Evolutionary conservation across 1,140 invertebrate genomes (phyloP).

Genomic region (Ips typographus): DNA sequence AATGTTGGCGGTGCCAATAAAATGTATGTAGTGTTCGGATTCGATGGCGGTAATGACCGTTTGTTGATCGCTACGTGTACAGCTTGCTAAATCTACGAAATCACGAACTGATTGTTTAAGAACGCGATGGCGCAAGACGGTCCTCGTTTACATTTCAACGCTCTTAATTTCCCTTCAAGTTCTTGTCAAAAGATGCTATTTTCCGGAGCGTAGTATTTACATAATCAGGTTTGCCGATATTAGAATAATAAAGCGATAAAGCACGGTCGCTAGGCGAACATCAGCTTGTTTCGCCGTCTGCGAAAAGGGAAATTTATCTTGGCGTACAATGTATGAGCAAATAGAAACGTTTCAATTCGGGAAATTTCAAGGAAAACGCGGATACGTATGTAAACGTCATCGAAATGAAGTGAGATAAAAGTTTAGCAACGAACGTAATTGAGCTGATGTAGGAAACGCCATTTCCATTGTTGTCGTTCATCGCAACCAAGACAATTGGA

Average conservation of each 20-base stretch:
- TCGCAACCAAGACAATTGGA: no score
- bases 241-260: conserved; percentile 15
- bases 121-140: neutral
- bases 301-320: no score
- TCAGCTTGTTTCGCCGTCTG: neutral
- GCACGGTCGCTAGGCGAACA: neutral
- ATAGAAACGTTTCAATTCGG: no score
- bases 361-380: no score
- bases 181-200: neutral
- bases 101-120: neutral
- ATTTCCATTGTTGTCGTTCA: no score
- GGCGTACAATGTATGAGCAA: no score
- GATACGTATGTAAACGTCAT: no score
- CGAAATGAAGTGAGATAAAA: no score
- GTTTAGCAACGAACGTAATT: no score
- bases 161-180: neutral
- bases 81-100: neutral
- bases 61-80: neutral
- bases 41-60: neutral
- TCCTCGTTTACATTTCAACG: no score
- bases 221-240: conserved; percentile 12
- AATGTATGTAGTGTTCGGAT: neutral
- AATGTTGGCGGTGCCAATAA: neutral
- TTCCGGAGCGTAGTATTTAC: neutral
- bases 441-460: no score